Base-by-base conservation (phyloP, 2,888 invertebrate species). In the Noctua comes region DNA sequence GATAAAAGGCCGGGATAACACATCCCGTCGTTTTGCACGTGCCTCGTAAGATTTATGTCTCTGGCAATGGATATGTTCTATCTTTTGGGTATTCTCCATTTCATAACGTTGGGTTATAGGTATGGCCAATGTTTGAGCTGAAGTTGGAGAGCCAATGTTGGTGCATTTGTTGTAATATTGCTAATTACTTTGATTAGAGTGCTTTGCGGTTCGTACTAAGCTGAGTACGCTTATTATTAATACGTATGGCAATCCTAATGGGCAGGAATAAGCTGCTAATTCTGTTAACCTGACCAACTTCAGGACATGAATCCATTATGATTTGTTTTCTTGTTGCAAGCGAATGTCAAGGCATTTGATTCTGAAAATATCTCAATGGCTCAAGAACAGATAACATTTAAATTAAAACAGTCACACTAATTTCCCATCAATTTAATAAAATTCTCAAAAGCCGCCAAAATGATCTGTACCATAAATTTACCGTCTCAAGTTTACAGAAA, bases 1-100 rank as follows among this genome's bases (percentile, higher is more conserved):
- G 89, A 90, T 89, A 88, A 90, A 90, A 90, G 87, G 81, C 81
- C 77, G 79, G 86, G 88, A 90, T 89, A 88, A 88, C 87, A 88
- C 85, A 88, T 83, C 84, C 82, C 82, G 85, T 80, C 78, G 80
- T 85, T 88, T 84, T 80, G 86, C 82, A 87, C 88, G 88, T 89
- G 82, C 82, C 85, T 80, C 75, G 85, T 77, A 72, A 77, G 80
- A 86, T 89, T 88, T 88, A 90, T 90, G 76, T 86, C 75, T 79
- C 85, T 83, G 75, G 78, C 80, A 77, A 89, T 83, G 77, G 79
- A 81, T 85, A 82, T 81, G 78, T 82, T 76, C 79, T 84, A 79
- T 80, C 77, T 85, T 79, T 75, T 69, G 77, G 68, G 78, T 73
- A 80, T 87, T 83, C 62, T 65, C 62, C 48, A 65, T 76, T 68